A percentile compares a stretch with the other conserved stretches of the same genome.
phyloP scores from a whole-genome alignment of 2,797 vertebrate species.

The Oophaga sylvatica region DNA sequence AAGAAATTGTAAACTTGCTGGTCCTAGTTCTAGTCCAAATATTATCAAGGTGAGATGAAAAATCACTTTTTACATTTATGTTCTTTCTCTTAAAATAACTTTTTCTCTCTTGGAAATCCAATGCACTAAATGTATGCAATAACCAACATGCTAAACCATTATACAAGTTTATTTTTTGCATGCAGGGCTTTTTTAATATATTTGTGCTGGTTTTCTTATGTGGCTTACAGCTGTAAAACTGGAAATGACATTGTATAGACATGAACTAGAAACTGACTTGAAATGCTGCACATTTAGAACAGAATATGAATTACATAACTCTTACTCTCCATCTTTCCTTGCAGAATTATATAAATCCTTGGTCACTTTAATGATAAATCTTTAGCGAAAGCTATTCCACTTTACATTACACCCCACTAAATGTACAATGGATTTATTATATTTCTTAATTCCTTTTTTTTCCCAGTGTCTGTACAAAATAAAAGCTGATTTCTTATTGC shows the following conservation, averaged over 20 bases:
- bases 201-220: slow-evolving; percentile 44
- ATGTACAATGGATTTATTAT: neutral
- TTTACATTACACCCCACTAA: neutral
- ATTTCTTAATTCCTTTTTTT: neutral
- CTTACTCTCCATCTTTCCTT: neutral
- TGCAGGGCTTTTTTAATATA: slow-evolving; percentile 48
- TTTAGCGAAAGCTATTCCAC: neutral
- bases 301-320: neutral
- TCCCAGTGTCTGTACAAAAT: neutral
- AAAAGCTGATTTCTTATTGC: neutral
- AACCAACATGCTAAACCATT: slow-evolving; percentile 43
- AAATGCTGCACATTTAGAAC: neutral
- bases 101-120: slow-evolving; percentile 34
- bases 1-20: slow-evolving; percentile 60
- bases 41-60: slow-evolving; percentile 47
- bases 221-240: slow-evolving; percentile 32
- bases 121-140: slow-evolving; percentile 24
- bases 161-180: slow-evolving; percentile 49
- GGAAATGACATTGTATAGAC: neutral
- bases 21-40: slow-evolving; percentile 45
- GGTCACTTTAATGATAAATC: neutral
- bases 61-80: slow-evolving; percentile 32
- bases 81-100: neutral
- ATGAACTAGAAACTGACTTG: neutral
- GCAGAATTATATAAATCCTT: neutral